Conservation (phyloP, 2,113 vertebrate genomes). For the Ailurus styani region DNA sequence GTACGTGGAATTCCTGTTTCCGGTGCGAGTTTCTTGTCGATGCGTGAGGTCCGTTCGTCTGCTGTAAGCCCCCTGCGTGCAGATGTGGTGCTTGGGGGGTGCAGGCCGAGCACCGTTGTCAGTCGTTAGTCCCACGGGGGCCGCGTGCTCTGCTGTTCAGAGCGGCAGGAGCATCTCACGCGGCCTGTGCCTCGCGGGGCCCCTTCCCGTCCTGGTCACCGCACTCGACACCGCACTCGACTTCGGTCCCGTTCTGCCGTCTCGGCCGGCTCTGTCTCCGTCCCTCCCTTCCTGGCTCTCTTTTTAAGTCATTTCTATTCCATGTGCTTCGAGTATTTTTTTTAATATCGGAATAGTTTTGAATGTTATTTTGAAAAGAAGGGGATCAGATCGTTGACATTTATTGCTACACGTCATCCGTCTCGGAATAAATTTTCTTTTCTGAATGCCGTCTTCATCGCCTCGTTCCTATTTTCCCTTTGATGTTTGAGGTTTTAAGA, state of each 20-base stretch:
- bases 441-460: neutral
- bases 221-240: rapidly evolving
- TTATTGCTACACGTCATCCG: neutral
- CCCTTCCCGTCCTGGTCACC: rapidly evolving
- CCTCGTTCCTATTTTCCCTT: neutral
- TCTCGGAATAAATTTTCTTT: neutral
- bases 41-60: rapidly evolving
- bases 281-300: too few relatives aligned
- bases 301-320: neutral
- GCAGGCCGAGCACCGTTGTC: neutral
- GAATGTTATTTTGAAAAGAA: neutral
- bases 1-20: neutral
- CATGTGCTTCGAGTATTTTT: neutral
- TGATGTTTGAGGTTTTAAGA: neutral
- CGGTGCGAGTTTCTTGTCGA: rapidly evolving
- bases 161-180: neutral
- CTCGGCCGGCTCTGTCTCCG: neutral
- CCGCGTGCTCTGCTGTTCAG: neutral
- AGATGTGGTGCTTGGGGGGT: neutral
- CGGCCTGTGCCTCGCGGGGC: neutral
- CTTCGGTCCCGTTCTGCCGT: neutral
- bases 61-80: neutral
- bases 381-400: neutral
- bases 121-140: rapidly evolving
- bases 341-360: neutral